phyloP scores from a whole-genome alignment of 2,797 vertebrate genomes.

The Crocodylus rhombifer region DNA sequence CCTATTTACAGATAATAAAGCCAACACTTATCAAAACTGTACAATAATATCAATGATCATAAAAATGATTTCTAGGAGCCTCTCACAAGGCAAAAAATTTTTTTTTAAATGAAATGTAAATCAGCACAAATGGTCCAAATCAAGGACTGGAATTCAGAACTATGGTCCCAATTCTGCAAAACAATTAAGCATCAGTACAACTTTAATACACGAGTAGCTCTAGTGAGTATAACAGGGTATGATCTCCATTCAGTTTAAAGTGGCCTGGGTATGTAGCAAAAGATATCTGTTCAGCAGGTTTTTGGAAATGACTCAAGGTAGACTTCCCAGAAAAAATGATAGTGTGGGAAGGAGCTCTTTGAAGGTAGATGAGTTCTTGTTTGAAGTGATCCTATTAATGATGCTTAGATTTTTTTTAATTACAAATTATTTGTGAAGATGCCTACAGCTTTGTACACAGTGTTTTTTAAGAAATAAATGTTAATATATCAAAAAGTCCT shows the following conservation, averaged over 20 bases:
- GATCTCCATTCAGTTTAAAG: background rate
- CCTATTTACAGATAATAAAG: background rate
- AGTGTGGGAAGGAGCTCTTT: background rate
- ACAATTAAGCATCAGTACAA: background rate
- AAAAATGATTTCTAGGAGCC: background rate
- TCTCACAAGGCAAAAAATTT: background rate
- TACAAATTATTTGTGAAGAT: background rate
- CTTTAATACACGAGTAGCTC: conserved; percentile 6
- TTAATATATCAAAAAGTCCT: background rate
- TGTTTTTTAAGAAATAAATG: background rate
- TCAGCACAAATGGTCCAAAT: background rate
- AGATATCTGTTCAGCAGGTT: background rate
- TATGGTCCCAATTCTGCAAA: background rate
- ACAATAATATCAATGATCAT: background rate
- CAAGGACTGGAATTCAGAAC: conserved; percentile 9
- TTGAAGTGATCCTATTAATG: background rate
- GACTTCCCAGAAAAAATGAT: background rate
- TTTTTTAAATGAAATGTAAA: conserved; percentile 7
- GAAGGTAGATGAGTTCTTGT: background rate
- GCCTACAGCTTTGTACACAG: background rate
- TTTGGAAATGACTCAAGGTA: background rate
- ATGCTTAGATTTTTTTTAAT: background rate
- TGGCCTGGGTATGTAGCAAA: background rate
- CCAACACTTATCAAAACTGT: background rate
- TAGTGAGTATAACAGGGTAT: background rate